Evolutionary conservation across 2,797 vertebrate species (phyloP).

Genomic region (Cuniculus paca): DNA sequence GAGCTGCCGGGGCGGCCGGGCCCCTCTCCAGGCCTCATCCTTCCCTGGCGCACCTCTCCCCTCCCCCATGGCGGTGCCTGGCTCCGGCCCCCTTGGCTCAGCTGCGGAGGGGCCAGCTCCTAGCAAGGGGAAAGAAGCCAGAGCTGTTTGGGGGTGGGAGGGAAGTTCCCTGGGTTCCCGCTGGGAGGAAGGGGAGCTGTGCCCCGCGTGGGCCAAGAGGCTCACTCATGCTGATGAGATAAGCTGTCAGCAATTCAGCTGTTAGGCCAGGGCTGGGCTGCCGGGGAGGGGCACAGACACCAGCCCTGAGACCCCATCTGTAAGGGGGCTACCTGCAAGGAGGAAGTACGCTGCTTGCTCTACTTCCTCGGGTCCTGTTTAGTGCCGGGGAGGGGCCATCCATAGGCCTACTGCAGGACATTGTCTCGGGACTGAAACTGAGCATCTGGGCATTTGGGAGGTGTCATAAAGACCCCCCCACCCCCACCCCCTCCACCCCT

Average conservation of each 20-base stretch:
- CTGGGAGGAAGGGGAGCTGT: slow-evolving; percentile 65
- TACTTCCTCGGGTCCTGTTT: not conserved
- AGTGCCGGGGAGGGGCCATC: too few relatives aligned
- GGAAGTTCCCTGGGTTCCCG: slow-evolving; percentile 56
- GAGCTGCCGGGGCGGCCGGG: not conserved
- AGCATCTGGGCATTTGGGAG: not conserved
- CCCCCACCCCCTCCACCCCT: too few relatives aligned
- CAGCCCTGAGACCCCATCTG: not conserved
- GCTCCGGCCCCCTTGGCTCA: slow-evolving; percentile 65
- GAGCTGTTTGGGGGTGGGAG: slow-evolving; percentile 33
- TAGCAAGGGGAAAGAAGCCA: slow-evolving; percentile 53
- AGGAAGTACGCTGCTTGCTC: not conserved
- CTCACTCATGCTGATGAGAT: slow-evolving; percentile 74
- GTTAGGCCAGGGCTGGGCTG: slow-evolving; percentile 16
- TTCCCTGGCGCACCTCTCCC: slow-evolving; percentile 78
- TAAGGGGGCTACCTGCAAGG: not conserved
- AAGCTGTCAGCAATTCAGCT: slow-evolving; percentile 76
- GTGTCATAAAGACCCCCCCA: not conserved
- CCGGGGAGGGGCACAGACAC: not conserved
- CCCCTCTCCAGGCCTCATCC: slow-evolving; percentile 77
- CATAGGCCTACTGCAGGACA: not conserved
- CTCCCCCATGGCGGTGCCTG: slow-evolving; percentile 63
- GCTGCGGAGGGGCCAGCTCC: slow-evolving; percentile 56
- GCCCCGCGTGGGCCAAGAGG: slow-evolving; percentile 58
- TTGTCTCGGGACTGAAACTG: slow-evolving; percentile 34